phyloP scores from a whole-genome alignment of 1,140 invertebrate species.

The Drosophila pseudoananassae region DNA sequence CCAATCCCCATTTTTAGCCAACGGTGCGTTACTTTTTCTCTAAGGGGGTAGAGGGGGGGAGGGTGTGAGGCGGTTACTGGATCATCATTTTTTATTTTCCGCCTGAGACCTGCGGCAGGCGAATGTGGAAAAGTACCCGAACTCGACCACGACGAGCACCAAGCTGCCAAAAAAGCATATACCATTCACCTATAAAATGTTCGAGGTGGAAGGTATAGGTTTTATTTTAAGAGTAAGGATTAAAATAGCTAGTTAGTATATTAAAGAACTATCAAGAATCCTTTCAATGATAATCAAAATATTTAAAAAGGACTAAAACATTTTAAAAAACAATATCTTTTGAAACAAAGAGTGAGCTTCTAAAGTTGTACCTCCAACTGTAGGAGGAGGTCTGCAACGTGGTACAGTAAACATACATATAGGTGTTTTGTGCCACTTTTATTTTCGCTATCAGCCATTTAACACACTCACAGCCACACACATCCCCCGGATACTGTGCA shows the following conservation, averaged over 20 bases:
- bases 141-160: slow-evolving; percentile 29
- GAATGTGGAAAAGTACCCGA: slow-evolving; percentile 61
- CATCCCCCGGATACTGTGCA: slow-evolving; percentile 7
- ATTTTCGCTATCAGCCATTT: slow-evolving; percentile 79
- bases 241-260: background rate
- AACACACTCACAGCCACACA: slow-evolving; percentile 32
- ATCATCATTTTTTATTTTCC: slow-evolving; percentile 83
- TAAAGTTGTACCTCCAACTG: background rate
- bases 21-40: slow-evolving; percentile 52
- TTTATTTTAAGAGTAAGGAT: background rate
- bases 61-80: slow-evolving; percentile 42
- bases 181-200: background rate
- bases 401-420: slow-evolving; percentile 3
- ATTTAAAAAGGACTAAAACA: too few species aligned
- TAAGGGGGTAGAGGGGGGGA: background rate
- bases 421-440: slow-evolving; percentile 64
- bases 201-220: background rate
- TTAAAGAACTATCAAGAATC: background rate
- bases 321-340: background rate
- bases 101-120: slow-evolving; percentile 61
- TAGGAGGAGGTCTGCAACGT: background rate
- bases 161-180: slow-evolving; percentile 33
- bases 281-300: background rate
- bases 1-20: slow-evolving; percentile 6
- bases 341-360: too few species aligned